Conservation (phyloP, 1,140 invertebrate species). For the Temnothorax curvispinosus region DNA sequence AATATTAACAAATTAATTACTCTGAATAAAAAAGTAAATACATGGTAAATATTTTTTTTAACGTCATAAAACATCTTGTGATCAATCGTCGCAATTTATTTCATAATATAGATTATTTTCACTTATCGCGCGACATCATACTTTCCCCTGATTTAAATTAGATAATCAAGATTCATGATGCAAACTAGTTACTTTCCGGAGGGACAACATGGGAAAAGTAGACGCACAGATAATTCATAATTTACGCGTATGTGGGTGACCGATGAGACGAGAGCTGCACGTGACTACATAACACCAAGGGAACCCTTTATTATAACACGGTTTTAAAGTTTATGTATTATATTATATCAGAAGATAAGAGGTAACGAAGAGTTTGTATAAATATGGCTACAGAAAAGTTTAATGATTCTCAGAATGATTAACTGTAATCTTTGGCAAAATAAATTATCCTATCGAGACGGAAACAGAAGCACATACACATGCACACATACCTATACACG, state of each 20-base stretch:
- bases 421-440: not conserved
- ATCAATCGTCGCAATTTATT: not conserved
- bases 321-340: conserved; percentile 64
- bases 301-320: conserved; percentile 56
- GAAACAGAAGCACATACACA: not conserved
- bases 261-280: conserved; percentile 69
- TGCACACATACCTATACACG: not conserved
- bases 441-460: conserved; percentile 16
- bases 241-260: conserved; percentile 77
- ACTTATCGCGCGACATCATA: conserved; percentile 19
- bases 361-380: not conserved
- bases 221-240: conserved; percentile 79
- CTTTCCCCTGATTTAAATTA: conserved; percentile 69
- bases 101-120: conserved; percentile 9
- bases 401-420: not conserved
- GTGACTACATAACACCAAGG: conserved; percentile 46
- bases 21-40: not conserved
- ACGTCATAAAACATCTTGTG: not conserved
- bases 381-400: not conserved
- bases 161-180: conserved; percentile 81
- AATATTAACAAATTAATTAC: not conserved
- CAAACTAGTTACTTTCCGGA: conserved; percentile 77
- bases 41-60: not conserved
- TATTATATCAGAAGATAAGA: not conserved
- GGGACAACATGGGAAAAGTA: conserved; percentile 69